Conservation (phyloP, 2,113 vertebrate genomes). For the Sus scrofa region DNA sequence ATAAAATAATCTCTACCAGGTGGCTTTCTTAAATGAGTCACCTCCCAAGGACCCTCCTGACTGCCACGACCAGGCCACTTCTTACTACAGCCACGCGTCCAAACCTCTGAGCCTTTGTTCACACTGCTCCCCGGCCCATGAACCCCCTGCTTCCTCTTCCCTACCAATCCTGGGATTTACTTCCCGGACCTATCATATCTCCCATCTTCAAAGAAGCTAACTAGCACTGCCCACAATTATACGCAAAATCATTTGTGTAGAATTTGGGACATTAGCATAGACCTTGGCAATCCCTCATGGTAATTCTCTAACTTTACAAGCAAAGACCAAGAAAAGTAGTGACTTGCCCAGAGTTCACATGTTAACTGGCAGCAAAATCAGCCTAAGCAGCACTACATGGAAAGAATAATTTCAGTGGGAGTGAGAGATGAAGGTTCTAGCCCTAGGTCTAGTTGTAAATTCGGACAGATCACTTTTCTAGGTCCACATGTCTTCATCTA, state of each 20-base stretch:
- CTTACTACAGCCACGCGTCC: conserved; percentile 10
- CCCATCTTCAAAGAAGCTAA: conserved; percentile 18
- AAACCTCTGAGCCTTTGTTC: neutral
- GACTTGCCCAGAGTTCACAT: conserved; percentile 46
- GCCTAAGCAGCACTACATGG: neutral
- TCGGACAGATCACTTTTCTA: neutral
- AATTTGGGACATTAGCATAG: neutral
- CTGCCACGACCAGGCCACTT: neutral
- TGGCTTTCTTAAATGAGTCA: conserved; percentile 36
- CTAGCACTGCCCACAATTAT: neutral
- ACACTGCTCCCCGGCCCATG: neutral
- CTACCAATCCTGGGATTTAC: conserved; percentile 43
- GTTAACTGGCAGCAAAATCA: neutral
- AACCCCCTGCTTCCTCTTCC: neutral
- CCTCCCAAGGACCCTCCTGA: neutral
- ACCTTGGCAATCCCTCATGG: neutral
- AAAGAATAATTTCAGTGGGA: neutral
- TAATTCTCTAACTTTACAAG: conserved; percentile 33
- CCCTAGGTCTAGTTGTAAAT: neutral
- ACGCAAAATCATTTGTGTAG: neutral
- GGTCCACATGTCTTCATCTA: conserved; percentile 41
- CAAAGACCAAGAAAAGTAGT: conserved; percentile 44
- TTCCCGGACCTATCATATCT: neutral
- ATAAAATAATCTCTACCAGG: conserved; percentile 28
- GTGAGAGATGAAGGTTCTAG: neutral